Base-by-base conservation (phyloP, 2,113 vertebrate genomes). In the Leptobrachium leishanense region DNA sequence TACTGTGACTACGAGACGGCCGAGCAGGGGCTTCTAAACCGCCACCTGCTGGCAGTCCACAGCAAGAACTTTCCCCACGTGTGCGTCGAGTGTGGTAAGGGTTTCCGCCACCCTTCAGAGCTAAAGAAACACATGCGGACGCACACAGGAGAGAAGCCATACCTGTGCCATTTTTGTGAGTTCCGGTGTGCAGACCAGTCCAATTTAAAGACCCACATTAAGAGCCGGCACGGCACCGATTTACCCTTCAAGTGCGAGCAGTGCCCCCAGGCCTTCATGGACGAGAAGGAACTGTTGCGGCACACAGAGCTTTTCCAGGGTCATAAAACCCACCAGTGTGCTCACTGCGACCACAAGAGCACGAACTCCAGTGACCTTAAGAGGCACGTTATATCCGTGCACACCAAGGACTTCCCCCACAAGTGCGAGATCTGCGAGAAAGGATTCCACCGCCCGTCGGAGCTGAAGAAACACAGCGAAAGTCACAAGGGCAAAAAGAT, bases 71-170 rank as follows among this genome's bases (percentile, higher is more conserved):
- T 99, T 85, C 95, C 97, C 70, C 97, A 99, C 0, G 96, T 99
- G 66, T 99, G 98, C 50, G 97, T 98, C 31, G 98, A 99, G 88
- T 99, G 98, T 20, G 96, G 96, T 74, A 99, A 99, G 85, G 97
- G 97, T 84, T 99, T 99, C 88, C 95, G 97, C 12, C 98, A 99
- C 82, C 98, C 98, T 0, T 99, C 98, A 1, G 98, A 99, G 93
- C 95, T 99, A 68, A 99, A 98, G 91, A 99, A 99, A 87, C 98
- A 99, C 83, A 98, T 99, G 97, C 92, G 98, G 90, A 99, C 96
- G 85, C 97, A 99, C 90, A 99, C 98, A 13, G 98, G 98, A 15
- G 98, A 99, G 87, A 99, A 99, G 91, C 98, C 98, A 83, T 99
- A 98, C 89, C 92, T 95, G 83, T 99, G 98, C 88, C 95, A 96